A percentile compares a stretch with the other conserved stretches of the same genome.
These are phyloP conservation scores for Rhinogobio ventralis DNA, from an alignment of 2,797 vertebrate genomes.

Conservation along the genomic window DNA sequence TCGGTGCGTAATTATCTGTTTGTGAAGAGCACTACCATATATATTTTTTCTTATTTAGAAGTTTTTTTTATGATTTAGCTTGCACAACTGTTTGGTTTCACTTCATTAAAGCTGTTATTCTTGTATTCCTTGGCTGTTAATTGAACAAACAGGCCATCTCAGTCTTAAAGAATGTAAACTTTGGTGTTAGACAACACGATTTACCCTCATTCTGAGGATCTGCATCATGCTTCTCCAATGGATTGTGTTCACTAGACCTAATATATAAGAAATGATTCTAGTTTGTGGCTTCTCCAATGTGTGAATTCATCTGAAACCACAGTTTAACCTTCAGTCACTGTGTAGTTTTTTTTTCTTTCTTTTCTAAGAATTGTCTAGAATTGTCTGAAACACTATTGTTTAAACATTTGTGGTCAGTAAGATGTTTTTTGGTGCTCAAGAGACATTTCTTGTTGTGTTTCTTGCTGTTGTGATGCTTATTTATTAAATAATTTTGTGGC, in stretches of 20 bases:
- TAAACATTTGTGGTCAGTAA: neutral
- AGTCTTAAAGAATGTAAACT: neutral
- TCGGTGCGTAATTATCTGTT: neutral
- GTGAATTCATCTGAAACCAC: neutral
- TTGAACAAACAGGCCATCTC: neutral
- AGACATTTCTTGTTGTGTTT: neutral
- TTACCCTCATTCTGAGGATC: neutral
- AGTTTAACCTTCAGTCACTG: neutral
- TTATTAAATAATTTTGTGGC: neutral
- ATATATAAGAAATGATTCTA: neutral
- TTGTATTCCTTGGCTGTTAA: neutral
- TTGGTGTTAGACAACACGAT: neutral
- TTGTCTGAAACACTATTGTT: too few relatives aligned
- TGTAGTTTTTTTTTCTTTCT: neutral
- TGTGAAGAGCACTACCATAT: neutral
- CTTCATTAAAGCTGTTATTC: conserved; percentile 26
- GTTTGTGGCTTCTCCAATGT: neutral
- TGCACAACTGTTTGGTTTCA: neutral
- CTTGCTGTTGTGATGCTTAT: neutral
- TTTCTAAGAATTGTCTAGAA: too few relatives aligned
- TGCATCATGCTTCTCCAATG: neutral
- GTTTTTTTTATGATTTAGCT: neutral
- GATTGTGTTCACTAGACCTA: neutral
- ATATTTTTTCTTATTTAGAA: neutral
- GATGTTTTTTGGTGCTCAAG: neutral